Evolutionary conservation across 1,140 invertebrate genomes (phyloP), one percentile per base, ranked within the genome.

Genomic region (Drosophila ohnishii): DNA sequence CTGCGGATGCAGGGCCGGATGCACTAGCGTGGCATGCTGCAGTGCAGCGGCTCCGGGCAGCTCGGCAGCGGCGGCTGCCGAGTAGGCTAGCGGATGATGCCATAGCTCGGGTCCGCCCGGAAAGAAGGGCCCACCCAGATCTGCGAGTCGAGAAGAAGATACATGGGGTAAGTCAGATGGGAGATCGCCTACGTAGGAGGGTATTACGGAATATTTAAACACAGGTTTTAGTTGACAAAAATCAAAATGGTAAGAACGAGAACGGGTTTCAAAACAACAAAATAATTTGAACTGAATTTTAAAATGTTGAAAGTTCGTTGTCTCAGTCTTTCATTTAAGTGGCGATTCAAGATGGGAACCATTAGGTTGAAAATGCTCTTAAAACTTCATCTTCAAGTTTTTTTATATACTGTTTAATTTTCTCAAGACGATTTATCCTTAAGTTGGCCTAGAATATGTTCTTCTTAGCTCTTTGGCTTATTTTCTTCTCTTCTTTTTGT

Each of bases 1-100:
- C 95, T 99, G 97, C 92, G 97, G 97, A 94, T 98, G 97, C 92
- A 98, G 95, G 92, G 97, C 97, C 91, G 97, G 97, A 93, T 98
- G 97, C 81, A 98, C 96, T 81, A 98, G 94, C 59, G 96, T 96
- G 75, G 96, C 95, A 92, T 97, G 97, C 92, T 97, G 97, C 79
- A 98, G 94, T 55, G 95, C 94, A 61, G 91, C 91, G 44, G 96
- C 94, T 35, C 95, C 95, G 66, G 96, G 96, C 90, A 97, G 93
- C 92, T 97, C 96, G 56, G 95, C 95, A 61, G 95, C 95, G 55
- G 96, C 95, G 65, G 95, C 94, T 61, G 95, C 94, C 62, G 94
- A 95, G 92, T 96, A 97, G 65, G 97, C 95, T 92, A 98, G 93
- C 88, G 97, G 97, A 93, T 98, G 97, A 92, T 96, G 96, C 97